phyloP scores from a whole-genome alignment of 2,797 vertebrate species.

The Pseudomugil gertrudae region DNA sequence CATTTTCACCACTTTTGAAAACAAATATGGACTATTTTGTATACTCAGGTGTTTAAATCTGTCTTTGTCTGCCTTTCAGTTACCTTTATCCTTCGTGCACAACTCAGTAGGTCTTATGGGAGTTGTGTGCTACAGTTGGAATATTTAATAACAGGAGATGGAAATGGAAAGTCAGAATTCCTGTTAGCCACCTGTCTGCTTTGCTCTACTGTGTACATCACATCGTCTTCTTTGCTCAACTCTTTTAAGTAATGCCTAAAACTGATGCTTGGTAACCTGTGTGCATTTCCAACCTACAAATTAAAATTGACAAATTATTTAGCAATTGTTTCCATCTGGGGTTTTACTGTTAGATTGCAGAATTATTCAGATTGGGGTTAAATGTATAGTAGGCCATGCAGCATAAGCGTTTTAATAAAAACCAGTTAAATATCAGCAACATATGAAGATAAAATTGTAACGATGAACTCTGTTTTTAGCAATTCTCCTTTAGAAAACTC shows the following conservation, averaged over 20 bases:
- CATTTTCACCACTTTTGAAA: too few relatives aligned
- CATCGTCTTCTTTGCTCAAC: too few relatives aligned
- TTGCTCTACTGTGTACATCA: too few relatives aligned
- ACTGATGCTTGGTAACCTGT: too few relatives aligned
- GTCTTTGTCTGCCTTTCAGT: slow-evolving; percentile 2
- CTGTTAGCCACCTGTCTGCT: too few relatives aligned
- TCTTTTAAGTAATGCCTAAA: too few relatives aligned
- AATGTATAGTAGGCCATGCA: not conserved
- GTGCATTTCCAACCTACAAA: too few relatives aligned
- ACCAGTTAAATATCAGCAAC: not conserved
- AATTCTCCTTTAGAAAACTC: slow-evolving; percentile 16
- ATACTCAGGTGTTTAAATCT: slow-evolving; percentile 2
- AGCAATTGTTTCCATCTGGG: too few relatives aligned
- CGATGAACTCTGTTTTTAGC: slow-evolving; percentile 6
- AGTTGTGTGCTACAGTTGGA: slow-evolving; percentile 11
- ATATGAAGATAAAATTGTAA: not conserved
- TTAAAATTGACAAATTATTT: too few relatives aligned
- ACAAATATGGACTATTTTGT: not conserved
- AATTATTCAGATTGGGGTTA: not conserved
- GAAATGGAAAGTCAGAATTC: too few relatives aligned
- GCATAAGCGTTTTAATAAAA: not conserved
- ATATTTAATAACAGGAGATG: slow-evolving; percentile 27
- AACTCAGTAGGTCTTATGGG: slow-evolving; percentile 13
- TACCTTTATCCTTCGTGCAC: not conserved
- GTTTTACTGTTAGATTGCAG: too few relatives aligned